Base-by-base conservation (phyloP, 2,888 invertebrate species). In the Sceliomorpha sp. region DNA sequence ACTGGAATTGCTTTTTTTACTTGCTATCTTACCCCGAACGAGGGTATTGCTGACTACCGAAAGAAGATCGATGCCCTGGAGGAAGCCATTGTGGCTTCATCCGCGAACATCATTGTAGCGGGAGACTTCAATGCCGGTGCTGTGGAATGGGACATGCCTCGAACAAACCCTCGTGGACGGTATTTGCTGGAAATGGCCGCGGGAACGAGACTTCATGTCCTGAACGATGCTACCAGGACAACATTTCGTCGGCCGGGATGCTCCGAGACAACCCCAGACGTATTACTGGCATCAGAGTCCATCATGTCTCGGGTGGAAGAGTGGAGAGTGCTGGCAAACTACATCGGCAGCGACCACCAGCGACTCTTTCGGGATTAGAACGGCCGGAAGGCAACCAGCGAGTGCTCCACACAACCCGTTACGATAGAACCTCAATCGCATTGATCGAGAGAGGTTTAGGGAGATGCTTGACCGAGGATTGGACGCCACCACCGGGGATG, bases 121-220 rank as follows among this genome's bases (percentile, higher is more conserved):
- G 55, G 66, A 15, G 66, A 67, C 40, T 50, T 67, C 36, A 70
- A 70, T 37, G 66, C 66, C 7, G 26, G 47, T 17, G 67, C 63
- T 6, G 13, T 62, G 42, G 63, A 74, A 50, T 79, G 77, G 76
- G 74, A 74, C 9, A 74, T 76, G 66, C 62, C 67, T 10, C 4
- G 7, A n/a, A 59, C 74, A 9, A 64, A 79, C 56, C 45, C 34
- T 40, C 63, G 77, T 44, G 77, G 76, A 39, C 53, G 66, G 40
- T 55, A 56, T 7, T 47, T 73, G 7, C 24, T 74, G 44, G 77
- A 78, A 39, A 74, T 74, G 69, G 68, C 70, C 5, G 62, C 75
- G 29, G 69, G 73, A 53, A 31, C 63, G 9, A 64, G 58, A 7
- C 56, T 75, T 10, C 20, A 15, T 9, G 48, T 69, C 1, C 26